phyloP scores from a whole-genome alignment of 2,888 invertebrate species.

The Heliconius cydno region DNA sequence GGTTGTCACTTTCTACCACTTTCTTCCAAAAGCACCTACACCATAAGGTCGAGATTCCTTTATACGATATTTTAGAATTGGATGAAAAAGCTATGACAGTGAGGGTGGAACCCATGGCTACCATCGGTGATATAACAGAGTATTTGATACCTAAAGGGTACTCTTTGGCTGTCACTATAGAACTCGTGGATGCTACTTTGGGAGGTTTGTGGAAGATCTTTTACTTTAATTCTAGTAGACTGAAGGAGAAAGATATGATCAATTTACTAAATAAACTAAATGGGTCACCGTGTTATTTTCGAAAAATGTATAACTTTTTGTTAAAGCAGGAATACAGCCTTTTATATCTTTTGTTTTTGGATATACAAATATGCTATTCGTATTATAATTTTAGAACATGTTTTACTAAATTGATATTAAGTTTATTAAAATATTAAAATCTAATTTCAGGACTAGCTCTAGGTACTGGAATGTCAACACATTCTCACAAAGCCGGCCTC shows the following conservation, averaged over 20 bases:
- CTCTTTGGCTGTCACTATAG: conserved; percentile 86
- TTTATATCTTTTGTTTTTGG: not conserved
- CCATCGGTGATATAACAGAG: conserved; percentile 86
- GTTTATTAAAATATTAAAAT: not conserved
- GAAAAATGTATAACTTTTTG: no score
- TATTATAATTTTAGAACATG: not conserved
- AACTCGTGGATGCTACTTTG: conserved; percentile 87
- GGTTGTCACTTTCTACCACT: conserved; percentile 86
- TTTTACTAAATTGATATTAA: not conserved
- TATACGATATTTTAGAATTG: conserved; percentile 85
- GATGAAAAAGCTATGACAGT: conserved; percentile 83
- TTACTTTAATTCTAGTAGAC: not conserved
- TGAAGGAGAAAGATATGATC: not conserved
- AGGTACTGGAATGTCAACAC: conserved; percentile 89
- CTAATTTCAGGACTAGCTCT: conserved; percentile 82
- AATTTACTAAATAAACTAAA: not conserved
- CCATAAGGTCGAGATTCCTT: conserved; percentile 85
- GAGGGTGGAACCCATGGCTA: conserved; percentile 86
- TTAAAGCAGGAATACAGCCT: not conserved
- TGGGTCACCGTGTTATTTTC: no score
- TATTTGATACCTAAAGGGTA: conserved; percentile 86
- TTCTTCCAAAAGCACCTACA: conserved; percentile 86
- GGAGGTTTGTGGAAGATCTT: conserved; percentile 71
- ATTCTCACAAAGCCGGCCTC: conserved; percentile 87
- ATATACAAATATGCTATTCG: not conserved